phyloP scores from a whole-genome alignment of 1,140 invertebrate genomes.

The Latrodectus geometricus region DNA sequence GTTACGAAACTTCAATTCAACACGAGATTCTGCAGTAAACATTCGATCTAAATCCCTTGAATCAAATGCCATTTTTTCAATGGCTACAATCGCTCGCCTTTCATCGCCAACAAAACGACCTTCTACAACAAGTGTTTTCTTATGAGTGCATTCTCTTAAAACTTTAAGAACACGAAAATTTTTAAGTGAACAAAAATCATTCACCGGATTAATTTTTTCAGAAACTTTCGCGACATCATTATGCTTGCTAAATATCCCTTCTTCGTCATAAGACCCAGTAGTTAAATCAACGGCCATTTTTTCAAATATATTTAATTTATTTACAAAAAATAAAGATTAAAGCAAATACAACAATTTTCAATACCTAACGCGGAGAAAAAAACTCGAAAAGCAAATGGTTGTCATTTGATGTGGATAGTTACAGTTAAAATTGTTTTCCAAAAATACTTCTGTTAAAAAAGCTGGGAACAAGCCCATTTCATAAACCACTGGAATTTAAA shows the following conservation, averaged over 20 bases:
- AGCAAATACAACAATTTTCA: not conserved
- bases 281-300: constrained; percentile 54
- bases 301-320: not conserved
- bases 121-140: constrained; percentile 44
- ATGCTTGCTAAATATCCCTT: constrained; percentile 51
- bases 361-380: not conserved
- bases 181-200: constrained; percentile 19
- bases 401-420: not conserved
- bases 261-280: constrained; percentile 50
- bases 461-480: no score
- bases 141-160: constrained; percentile 32
- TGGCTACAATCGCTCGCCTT: constrained; percentile 21
- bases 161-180: constrained; percentile 31
- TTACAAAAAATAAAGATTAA: not conserved
- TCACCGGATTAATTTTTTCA: not conserved
- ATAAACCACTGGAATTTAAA: no score
- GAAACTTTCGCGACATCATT: constrained; percentile 20
- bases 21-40: constrained; percentile 25
- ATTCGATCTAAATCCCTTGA: constrained; percentile 26
- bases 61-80: constrained; percentile 53
- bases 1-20: constrained; percentile 54
- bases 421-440: not conserved
- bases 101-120: constrained; percentile 43
- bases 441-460: no score
- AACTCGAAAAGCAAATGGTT: not conserved